A percentile compares a stretch with the other conserved stretches of the same genome.
These are phyloP conservation scores for Sebastes variabilis DNA, from an alignment of 2,797 vertebrate species.

Conservation along the genomic window DNA sequence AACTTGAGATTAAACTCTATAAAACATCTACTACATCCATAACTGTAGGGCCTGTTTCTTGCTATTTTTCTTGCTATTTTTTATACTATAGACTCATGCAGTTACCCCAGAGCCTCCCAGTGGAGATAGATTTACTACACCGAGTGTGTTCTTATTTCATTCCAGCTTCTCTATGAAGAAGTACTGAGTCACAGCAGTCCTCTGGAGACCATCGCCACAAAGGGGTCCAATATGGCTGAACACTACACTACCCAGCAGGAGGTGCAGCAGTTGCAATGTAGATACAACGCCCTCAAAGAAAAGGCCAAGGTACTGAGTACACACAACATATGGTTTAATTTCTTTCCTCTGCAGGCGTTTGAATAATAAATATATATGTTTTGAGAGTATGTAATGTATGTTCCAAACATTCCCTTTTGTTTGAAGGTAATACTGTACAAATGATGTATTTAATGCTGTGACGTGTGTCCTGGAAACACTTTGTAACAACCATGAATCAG, in stretches of 20 bases:
- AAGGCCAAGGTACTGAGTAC: slow-evolving; percentile 86
- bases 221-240: slow-evolving; percentile 91
- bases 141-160: slow-evolving; percentile 25
- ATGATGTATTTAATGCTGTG: no score
- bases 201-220: slow-evolving; percentile 91
- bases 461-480: no score
- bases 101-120: neutral
- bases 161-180: slow-evolving; percentile 94
- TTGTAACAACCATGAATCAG: no score
- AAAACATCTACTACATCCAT: neutral
- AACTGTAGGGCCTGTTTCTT: neutral
- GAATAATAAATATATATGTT: slow-evolving; percentile 19
- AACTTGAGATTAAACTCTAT: neutral
- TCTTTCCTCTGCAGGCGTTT: slow-evolving; percentile 21
- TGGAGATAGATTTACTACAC: neutral
- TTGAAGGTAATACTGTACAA: no score
- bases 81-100: neutral
- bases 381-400: neutral
- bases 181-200: slow-evolving; percentile 91
- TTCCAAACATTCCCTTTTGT: neutral
- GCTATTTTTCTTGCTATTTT: neutral
- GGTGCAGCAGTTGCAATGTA: slow-evolving; percentile 90
- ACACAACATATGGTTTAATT: neutral
- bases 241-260: slow-evolving; percentile 91
- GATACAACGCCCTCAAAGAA: slow-evolving; percentile 87